phyloP scores from a whole-genome alignment of 2,113 vertebrate species.

The Thalassoma bifasciatum region DNA sequence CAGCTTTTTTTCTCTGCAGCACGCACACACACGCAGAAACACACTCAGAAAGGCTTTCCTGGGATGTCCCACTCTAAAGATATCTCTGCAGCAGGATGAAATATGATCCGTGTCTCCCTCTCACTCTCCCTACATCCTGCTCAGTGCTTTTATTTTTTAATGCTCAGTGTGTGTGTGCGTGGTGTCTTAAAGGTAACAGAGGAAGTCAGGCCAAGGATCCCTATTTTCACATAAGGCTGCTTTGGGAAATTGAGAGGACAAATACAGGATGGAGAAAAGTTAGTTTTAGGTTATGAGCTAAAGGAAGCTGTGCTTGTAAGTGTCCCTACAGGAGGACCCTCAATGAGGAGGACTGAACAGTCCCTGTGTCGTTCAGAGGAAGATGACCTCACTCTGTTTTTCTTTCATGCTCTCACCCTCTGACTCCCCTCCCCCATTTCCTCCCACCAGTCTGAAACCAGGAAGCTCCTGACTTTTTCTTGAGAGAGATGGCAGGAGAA shows the following conservation, averaged over 20 bases:
- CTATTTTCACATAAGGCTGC: too few relatives aligned
- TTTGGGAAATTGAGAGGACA: too few relatives aligned
- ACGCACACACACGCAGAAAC: neutral
- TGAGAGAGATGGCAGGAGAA: neutral
- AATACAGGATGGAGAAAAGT: too few relatives aligned
- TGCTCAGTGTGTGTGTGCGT: neutral
- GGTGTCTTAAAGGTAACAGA: slow-evolving; percentile 4
- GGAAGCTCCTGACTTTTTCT: neutral
- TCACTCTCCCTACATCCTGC: neutral
- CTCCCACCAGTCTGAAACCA: slow-evolving; percentile 14
- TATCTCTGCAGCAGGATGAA: slow-evolving; percentile 27
- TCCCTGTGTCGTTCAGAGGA: neutral
- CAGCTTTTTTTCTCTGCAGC: neutral
- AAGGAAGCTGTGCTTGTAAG: too few relatives aligned
- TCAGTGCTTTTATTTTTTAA: slow-evolving; percentile 27
- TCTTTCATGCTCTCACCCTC: neutral
- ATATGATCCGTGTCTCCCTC: neutral
- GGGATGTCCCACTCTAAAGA: slow-evolving; percentile 41
- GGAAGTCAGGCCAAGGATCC: neutral
- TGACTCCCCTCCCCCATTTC: slow-evolving; percentile 1
- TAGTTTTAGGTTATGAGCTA: too few relatives aligned
- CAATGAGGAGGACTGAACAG: too few relatives aligned
- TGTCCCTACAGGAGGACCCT: too few relatives aligned
- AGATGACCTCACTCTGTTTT: neutral
- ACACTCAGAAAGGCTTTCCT: slow-evolving; percentile 4